phyloP scores from a whole-genome alignment of 2,113 vertebrate species.

The Oceanites oceanicus region DNA sequence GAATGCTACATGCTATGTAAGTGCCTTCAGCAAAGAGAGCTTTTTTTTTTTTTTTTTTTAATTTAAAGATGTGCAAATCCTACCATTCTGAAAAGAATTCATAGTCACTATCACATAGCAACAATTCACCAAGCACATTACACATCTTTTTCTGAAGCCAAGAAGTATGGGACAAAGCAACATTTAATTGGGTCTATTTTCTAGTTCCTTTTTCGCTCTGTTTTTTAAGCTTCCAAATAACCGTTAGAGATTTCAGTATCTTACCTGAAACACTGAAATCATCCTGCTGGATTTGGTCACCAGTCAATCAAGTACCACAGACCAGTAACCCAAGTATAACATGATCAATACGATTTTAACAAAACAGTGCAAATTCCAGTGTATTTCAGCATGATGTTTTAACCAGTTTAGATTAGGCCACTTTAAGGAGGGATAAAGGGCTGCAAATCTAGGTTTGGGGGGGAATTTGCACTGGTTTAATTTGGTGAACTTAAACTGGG shows the following conservation, averaged over 20 bases:
- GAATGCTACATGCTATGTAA: neutral
- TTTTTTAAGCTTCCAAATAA: neutral
- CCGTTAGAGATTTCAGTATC: neutral
- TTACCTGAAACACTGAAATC: neutral
- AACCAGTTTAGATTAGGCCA: neutral
- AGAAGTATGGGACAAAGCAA: neutral
- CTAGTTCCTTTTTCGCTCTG: neutral
- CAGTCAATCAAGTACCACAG: neutral
- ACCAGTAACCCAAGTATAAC: neutral
- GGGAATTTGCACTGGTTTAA: neutral
- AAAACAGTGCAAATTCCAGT: neutral
- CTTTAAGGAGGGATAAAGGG: neutral
- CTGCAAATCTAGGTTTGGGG: neutral
- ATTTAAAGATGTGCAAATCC: neutral
- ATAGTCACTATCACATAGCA: neutral
- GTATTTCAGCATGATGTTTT: neutral
- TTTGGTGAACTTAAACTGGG: neutral
- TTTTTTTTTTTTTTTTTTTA: neutral
- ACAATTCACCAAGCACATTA: neutral
- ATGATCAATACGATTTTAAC: neutral
- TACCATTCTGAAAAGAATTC: neutral
- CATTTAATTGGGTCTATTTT: neutral
- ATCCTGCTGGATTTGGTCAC: neutral
- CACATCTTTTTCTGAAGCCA: neutral
- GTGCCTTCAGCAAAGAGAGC: neutral